phyloP scores from a whole-genome alignment of 2,888 invertebrate species.

The Ophion ellenae region DNA sequence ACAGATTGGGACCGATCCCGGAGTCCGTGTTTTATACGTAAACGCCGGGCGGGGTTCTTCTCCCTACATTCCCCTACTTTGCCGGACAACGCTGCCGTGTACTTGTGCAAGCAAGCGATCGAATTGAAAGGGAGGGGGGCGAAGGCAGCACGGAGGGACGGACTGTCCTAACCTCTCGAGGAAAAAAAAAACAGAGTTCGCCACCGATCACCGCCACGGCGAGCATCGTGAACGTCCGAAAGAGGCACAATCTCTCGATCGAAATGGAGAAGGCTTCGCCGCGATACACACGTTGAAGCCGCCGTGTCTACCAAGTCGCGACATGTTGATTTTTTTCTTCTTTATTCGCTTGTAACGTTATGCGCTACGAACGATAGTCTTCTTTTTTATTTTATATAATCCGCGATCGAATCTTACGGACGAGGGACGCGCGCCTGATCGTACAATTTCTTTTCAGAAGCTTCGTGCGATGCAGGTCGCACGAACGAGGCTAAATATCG shows the following conservation, averaged over 20 bases:
- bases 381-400: not conserved
- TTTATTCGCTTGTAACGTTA: not conserved
- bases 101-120: conserved; percentile 22
- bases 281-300: conserved; percentile 12
- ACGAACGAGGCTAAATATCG: not conserved
- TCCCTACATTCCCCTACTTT: conserved; percentile 56
- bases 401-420: not conserved
- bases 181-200: conserved; percentile 31
- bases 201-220: conserved; percentile 36
- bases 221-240: conserved; percentile 42
- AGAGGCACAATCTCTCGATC: conserved; percentile 28
- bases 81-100: conserved; percentile 30
- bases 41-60: conserved; percentile 78
- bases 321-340: conserved; percentile 20
- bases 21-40: conserved; percentile 80
- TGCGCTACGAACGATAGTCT: not conserved
- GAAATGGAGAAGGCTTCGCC: conserved; percentile 16
- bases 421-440: not conserved
- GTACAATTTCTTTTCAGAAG: not conserved
- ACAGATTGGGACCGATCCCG: conserved; percentile 81
- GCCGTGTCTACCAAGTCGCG: conserved; percentile 18
- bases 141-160: not conserved
- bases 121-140: conserved; percentile 4
- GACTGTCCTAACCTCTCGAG: conserved; percentile 35
- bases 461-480: not conserved